phyloP scores from a whole-genome alignment of 2,888 invertebrate genomes.

The Gisinianus flammeolus region DNA sequence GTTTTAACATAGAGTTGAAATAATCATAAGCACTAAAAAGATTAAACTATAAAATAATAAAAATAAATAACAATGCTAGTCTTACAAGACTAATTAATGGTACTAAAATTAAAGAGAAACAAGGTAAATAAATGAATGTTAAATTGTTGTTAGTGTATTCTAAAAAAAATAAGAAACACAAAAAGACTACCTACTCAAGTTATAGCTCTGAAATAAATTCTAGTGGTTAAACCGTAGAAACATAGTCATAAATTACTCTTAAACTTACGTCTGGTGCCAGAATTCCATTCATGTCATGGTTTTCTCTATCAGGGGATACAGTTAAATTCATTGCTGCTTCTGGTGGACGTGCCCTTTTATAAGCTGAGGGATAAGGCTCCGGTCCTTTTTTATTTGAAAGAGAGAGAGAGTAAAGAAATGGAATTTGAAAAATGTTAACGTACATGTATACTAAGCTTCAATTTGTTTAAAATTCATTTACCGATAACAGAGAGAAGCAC shows the following conservation, averaged over 20 bases:
- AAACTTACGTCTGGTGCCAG: not conserved
- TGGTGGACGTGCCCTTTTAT: not conserved
- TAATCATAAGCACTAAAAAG: too few relatives aligned
- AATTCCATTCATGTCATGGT: not conserved
- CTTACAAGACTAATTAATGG: too few relatives aligned
- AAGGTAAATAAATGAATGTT: too few relatives aligned
- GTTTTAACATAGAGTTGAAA: too few relatives aligned
- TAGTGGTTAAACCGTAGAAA: conserved; percentile 27
- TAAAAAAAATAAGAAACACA: too few relatives aligned
- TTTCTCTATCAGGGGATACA: not conserved
- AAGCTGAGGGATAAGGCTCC: conserved; percentile 30
- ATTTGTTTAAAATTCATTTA: not conserved
- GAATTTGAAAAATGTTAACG: not conserved
- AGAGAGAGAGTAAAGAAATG: not conserved
- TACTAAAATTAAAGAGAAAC: too few relatives aligned
- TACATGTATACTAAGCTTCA: not conserved
- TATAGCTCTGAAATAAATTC: too few relatives aligned
- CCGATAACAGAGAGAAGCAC: conserved; percentile 66
- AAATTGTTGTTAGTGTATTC: too few relatives aligned
- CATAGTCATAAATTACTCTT: conserved; percentile 10
- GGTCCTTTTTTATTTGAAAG: conserved; percentile 24
- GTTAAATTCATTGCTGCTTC: conserved; percentile 9
- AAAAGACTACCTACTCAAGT: too few relatives aligned
- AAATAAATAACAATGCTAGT: too few relatives aligned
- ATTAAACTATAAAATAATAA: too few relatives aligned